Evolutionary conservation across 2,888 invertebrate genomes (phyloP), one percentile per base, ranked within the genome.

Genomic region (Mimumesa dahlbomi): DNA sequence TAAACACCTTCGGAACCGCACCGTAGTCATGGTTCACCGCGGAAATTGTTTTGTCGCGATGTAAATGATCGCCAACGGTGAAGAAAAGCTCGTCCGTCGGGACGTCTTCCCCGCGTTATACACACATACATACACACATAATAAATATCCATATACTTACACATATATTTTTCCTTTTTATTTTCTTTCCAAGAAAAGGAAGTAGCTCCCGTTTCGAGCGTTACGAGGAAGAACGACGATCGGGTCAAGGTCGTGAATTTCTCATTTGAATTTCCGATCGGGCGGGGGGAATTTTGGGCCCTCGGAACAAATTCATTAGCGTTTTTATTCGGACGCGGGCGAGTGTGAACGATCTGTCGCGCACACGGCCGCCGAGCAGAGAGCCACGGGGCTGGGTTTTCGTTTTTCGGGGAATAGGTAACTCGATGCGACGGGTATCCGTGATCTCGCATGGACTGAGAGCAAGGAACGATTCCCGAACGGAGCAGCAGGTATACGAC

Each of bases 281-380:
- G 25, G 7, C 29, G 34, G 34, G 29, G 1, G 5, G 4, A n/a
- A n/a, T n/a, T n/a, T n/a, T n/a, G n/a, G n/a, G n/a, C n/a, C 0
- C 50, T 11, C 29, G 13, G 48, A 43, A 43, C 19, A 61, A 61
- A 69, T 69, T 76, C 69, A 78, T 80, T 78, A 76, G 64, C 68
- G 61, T 59, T 72, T 72, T 34, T 11, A 34, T n/a, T 11, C 7
- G 34, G 34, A 34, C 50, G 9, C 31, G 21, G n/a, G 21, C 34
- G 45, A 56, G 18, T 11, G 25, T 11, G 18, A 57, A 25, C 4
- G 0, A 13, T 14, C 36, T 11, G 25, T 9, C 29, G 14, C 18
- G 16, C 16, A 7, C 9, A 29, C 29, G 29, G 9, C 7, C 7
- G 9, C 2, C 29, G 29, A 29, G 29, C 29, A 29, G 34, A n/a